These are phyloP conservation scores for Lucifuga dentata DNA, from an alignment of 2,113 vertebrate species.

Conservation along the genomic window DNA sequence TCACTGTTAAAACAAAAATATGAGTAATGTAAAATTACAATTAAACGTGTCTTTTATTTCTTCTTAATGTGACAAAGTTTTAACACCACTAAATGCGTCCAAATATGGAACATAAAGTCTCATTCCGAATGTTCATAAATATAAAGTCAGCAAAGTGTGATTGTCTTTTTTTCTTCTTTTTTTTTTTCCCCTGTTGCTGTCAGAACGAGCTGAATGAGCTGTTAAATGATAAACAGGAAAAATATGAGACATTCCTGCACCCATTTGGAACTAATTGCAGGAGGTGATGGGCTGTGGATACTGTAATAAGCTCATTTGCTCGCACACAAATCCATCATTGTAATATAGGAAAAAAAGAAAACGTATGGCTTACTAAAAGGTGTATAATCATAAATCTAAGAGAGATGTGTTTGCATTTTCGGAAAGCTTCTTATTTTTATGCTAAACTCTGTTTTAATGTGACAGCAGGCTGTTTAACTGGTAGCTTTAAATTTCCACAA, in stretches of 20 bases:
- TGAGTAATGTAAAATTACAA: no score
- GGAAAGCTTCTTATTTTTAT: background rate
- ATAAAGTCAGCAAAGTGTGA: constrained; percentile 8
- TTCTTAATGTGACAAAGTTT: background rate
- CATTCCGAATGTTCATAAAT: constrained; percentile 16
- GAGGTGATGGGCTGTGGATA: constrained; percentile 48
- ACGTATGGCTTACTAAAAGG: background rate
- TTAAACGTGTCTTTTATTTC: background rate
- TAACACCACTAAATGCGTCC: constrained; percentile 8
- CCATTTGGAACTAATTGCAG: constrained; percentile 55
- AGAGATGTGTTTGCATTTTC: background rate
- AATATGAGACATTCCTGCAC: constrained; percentile 27
- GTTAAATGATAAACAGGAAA: constrained; percentile 36
- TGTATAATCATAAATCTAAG: constrained; percentile 19
- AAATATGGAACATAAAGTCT: background rate
- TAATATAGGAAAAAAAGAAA: constrained; percentile 7
- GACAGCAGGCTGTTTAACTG: background rate
- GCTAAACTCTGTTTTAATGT: background rate
- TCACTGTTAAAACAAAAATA: no score
- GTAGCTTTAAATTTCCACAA: no score
- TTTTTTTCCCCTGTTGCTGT: no score
- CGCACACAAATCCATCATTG: constrained; percentile 49
- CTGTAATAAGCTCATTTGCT: constrained; percentile 47
- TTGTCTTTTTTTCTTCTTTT: constrained; percentile 22
- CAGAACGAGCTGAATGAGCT: constrained; percentile 45